phyloP scores from a whole-genome alignment of 2,888 invertebrate genomes.

The Hypena proboscidalis region DNA sequence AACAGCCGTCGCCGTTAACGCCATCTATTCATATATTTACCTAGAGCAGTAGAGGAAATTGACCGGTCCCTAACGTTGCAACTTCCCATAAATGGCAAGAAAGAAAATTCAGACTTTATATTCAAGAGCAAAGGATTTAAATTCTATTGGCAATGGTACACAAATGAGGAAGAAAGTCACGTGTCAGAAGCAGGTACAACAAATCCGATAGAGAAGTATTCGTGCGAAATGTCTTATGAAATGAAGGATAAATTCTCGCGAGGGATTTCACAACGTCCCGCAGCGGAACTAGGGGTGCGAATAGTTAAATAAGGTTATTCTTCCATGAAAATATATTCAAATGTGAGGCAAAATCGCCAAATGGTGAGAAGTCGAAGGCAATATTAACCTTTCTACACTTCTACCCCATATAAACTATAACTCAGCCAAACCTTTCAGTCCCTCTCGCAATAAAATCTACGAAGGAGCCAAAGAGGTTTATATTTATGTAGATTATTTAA shows the following conservation, averaged over 20 bases:
- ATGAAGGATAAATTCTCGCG: slow-evolving; percentile 65
- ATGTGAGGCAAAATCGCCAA: neutral
- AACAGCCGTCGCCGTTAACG: slow-evolving; percentile 26
- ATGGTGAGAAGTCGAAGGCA: neutral
- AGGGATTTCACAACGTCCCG: slow-evolving; percentile 49
- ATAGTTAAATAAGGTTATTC: slow-evolving; percentile 26
- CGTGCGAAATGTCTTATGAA: slow-evolving; percentile 67
- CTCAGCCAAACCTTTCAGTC: too few species aligned
- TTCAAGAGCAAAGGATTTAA: slow-evolving; percentile 28
- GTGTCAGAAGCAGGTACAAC: slow-evolving; percentile 47
- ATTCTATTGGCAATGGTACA: slow-evolving; percentile 22
- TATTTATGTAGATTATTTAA: too few species aligned
- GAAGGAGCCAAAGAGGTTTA: too few species aligned
- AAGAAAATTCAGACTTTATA: slow-evolving; percentile 30
- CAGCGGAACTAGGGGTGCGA: slow-evolving; percentile 35
- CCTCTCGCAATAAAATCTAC: too few species aligned
- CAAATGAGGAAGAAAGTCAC: slow-evolving; percentile 47
- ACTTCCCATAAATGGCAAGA: slow-evolving; percentile 13
- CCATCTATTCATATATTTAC: slow-evolving; percentile 32
- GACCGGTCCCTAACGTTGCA: slow-evolving; percentile 26
- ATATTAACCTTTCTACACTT: neutral
- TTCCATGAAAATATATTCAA: slow-evolving; percentile 19
- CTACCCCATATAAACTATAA: too few species aligned
- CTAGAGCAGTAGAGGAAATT: slow-evolving; percentile 30
- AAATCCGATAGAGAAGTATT: slow-evolving; percentile 61